These are phyloP conservation scores for Hyles euphorbiae DNA, from an alignment of 1,140 invertebrate species.

Conservation along the genomic window DNA sequence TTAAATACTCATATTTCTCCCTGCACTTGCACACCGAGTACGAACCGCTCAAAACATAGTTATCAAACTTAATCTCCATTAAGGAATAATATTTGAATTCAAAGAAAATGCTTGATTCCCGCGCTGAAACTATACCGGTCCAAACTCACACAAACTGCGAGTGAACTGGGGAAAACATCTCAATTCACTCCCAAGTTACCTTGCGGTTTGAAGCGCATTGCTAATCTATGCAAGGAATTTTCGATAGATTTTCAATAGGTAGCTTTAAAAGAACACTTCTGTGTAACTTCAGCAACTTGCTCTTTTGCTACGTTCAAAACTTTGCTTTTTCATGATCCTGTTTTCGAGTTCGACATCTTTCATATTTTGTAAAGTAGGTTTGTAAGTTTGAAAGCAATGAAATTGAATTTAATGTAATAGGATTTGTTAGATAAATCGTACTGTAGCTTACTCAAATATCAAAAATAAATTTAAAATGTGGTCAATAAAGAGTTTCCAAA, in stretches of 20 bases:
- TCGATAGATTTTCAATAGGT: conserved; percentile 16
- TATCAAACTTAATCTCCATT: too few relatives aligned
- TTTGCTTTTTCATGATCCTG: conserved; percentile 12
- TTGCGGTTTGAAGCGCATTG: conserved; percentile 5
- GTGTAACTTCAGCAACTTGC: conserved; percentile 2
- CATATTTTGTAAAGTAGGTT: conserved; percentile 3
- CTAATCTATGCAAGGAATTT: conserved; percentile 19
- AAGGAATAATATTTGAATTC: too few relatives aligned
- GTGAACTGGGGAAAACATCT: conserved; percentile 14
- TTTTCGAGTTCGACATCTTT: conserved; percentile 9
- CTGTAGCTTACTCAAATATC: too few relatives aligned
- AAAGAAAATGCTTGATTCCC: neutral
- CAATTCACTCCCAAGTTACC: conserved; percentile 14
- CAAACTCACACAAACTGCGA: conserved; percentile 13
- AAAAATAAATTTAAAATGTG: too few relatives aligned
- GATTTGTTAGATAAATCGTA: too few relatives aligned
- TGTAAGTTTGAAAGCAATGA: neutral
- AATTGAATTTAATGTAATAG: neutral
- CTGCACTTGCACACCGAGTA: too few relatives aligned
- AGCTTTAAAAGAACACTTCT: conserved; percentile 8
- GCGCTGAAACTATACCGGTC: conserved; percentile 9
- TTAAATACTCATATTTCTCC: too few relatives aligned
- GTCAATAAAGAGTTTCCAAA: too few relatives aligned
- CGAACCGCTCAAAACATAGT: too few relatives aligned
- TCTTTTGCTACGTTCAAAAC: neutral